Evolutionary conservation across 2,113 vertebrate species (phyloP), one percentile per base, ranked within the genome.

Genomic region (Nannobrachium achirus): DNA sequence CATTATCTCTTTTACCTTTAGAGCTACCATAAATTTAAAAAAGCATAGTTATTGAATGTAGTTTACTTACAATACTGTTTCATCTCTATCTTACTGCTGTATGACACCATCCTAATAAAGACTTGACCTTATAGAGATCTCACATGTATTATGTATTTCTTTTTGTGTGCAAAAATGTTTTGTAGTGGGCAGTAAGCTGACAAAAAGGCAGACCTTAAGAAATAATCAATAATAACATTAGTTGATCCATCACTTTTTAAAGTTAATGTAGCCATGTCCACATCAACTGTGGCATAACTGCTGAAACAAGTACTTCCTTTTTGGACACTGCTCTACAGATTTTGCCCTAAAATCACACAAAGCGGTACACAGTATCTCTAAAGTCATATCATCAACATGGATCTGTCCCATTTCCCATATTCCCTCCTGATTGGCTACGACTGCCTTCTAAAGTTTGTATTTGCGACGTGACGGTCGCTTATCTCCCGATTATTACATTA

Each of bases 41-140:
- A 88, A 64, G 73, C 73, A 67, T 89, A 88, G 84, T 69, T 80
- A 86, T 51, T 85, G 89, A 93, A 90, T 92, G 91, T 92, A 92
- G 89, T 75, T 86, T 62, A 87, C 75, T 78, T 88, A 79, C 78
- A 87, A 73, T 80, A 79, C 81, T 87, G 74, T 83, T 83, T 83
- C 86, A 73, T 85, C 58, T 66, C 63, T 73, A 83, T 70, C 63
- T 65, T 86, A 89, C 77, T 87, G 80, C 84, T 89, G 83, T 91
- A 76, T 83, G 90, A 88, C 88, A 87, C 88, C 82, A 79, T 82
- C 83, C 84, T 67, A 93, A 93, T 93, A 93, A 94, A 94, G 63
- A 87, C 80, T 89, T 87, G 79, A 86, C 76, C 73, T 86, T 72
- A 89, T n/a, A 56, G 69, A 79, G 63, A 61, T 57, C 76, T 70